phyloP scores from a whole-genome alignment of 2,113 vertebrate genomes.

The Cololabis saira region DNA sequence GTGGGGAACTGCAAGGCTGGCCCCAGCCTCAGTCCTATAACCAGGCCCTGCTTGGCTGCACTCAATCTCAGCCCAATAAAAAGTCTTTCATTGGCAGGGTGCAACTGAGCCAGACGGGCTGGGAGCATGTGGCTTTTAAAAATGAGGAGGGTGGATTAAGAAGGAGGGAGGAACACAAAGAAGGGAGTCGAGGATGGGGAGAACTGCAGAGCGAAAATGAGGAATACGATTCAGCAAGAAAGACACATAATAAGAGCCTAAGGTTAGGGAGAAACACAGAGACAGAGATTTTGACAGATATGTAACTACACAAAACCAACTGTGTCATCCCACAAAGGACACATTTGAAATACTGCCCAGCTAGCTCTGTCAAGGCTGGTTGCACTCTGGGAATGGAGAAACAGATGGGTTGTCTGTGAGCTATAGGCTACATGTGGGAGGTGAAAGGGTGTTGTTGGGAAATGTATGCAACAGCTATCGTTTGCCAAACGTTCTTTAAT shows the following conservation, averaged over 20 bases:
- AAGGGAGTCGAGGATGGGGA: constrained; percentile 24
- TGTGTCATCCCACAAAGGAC: constrained; percentile 47
- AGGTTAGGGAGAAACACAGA: constrained; percentile 47
- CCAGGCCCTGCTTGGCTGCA: constrained; percentile 83
- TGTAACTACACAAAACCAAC: constrained; percentile 47
- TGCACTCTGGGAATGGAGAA: constrained; percentile 73
- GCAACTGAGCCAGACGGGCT: constrained; percentile 80
- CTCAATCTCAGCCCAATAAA: constrained; percentile 86
- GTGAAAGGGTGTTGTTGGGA: constrained; percentile 74
- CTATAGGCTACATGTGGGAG: constrained; percentile 69
- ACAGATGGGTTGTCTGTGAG: constrained; percentile 75
- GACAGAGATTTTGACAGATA: constrained; percentile 59
- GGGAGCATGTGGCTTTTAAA: constrained; percentile 81
- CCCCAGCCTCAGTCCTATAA: constrained; percentile 62
- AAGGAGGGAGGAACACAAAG: constrained; percentile 10
- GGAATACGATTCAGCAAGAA: constrained; percentile 54
- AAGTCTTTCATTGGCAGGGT: constrained; percentile 83
- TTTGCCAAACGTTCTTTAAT: constrained; percentile 61
- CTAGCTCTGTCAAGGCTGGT: constrained; percentile 70
- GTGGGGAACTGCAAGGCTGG: constrained; percentile 49
- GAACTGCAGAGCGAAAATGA: constrained; percentile 48
- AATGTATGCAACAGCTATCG: constrained; percentile 60
- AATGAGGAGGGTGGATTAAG: constrained; percentile 67
- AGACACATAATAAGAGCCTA: constrained; percentile 58
- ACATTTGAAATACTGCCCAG: constrained; percentile 59